Evolutionary conservation across 2,888 invertebrate genomes (phyloP).

Genomic region (Xylocampa areola): DNA sequence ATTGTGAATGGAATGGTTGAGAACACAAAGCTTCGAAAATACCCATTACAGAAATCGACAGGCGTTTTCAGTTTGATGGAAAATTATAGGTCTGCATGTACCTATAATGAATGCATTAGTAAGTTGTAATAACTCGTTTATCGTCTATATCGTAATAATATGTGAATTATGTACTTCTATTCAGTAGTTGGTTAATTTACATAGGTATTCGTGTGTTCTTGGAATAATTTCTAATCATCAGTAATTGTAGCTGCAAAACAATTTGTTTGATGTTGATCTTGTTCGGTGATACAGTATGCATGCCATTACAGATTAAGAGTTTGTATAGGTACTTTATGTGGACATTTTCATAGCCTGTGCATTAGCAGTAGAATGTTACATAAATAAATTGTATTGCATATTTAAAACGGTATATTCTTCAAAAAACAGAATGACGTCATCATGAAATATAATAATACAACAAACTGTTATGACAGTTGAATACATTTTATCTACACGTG

Average conservation of each 20-base stretch:
- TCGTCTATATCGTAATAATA: conserved; percentile 34
- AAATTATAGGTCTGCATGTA: conserved; percentile 47
- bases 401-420: conserved; percentile 27
- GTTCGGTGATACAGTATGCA: conserved; percentile 26
- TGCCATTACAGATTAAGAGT: conserved; percentile 23
- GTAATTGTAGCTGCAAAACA: conserved; percentile 43
- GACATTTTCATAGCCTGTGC: conserved; percentile 22
- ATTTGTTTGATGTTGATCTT: conserved; percentile 50
- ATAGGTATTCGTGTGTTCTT: conserved; percentile 29
- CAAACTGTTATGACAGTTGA: conserved; percentile 72
- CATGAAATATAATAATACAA: conserved; percentile 66
- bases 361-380: conserved; percentile 24
- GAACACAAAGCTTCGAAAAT: conserved; percentile 61
- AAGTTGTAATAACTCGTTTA: conserved; percentile 44
- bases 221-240: conserved; percentile 44
- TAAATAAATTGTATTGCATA: conserved; percentile 31
- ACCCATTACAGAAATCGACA: conserved; percentile 59
- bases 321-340: conserved; percentile 33
- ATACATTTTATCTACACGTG: conserved; percentile 74
- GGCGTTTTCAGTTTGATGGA: conserved; percentile 44
- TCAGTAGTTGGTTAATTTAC: conserved; percentile 51
- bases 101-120: conserved; percentile 50
- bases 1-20: conserved; percentile 66
- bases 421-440: conserved; percentile 64
- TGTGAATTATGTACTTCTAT: conserved; percentile 45